A percentile compares a stretch with the other conserved stretches of the same genome.
Conservation (phyloP, 2,888 invertebrate species). For the Drosophila paramelanica region DNA sequence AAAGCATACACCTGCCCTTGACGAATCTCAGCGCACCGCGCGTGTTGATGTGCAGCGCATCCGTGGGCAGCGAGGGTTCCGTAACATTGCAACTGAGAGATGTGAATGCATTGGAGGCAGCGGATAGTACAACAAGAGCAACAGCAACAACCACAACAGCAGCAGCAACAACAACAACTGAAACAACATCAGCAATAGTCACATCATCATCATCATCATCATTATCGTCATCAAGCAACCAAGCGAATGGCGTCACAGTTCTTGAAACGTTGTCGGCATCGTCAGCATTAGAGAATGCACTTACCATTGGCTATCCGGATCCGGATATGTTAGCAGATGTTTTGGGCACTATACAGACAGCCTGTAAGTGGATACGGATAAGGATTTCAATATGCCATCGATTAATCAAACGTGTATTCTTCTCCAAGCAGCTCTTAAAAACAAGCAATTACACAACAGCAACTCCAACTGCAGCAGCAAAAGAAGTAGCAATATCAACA, state of each 20-base stretch:
- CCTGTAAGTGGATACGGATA: constrained; percentile 81
- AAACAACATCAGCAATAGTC: constrained; percentile 27
- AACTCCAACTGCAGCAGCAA: constrained; percentile 30
- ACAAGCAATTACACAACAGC: constrained; percentile 29
- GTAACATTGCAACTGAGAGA: constrained; percentile 85
- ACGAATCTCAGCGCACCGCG: constrained; percentile 82
- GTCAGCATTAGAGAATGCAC: constrained; percentile 86
- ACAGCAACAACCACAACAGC: constrained; percentile 27
- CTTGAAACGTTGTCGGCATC: constrained; percentile 52
- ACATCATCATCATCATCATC: not conserved
- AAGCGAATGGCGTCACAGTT: constrained; percentile 55
- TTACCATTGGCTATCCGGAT: constrained; percentile 90
- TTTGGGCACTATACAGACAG: constrained; percentile 88
- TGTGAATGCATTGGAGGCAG: constrained; percentile 74
- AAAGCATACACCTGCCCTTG: constrained; percentile 85
- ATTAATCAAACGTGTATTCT: not conserved
- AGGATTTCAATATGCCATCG: not conserved
- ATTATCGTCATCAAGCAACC: constrained; percentile 29
- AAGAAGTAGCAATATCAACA: constrained; percentile 16
- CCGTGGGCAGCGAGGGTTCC: constrained; percentile 85
- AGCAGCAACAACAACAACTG: constrained; percentile 18
- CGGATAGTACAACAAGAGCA: constrained; percentile 21
- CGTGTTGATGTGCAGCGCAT: constrained; percentile 85
- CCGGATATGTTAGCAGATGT: constrained; percentile 90
- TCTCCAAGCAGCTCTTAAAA: constrained; percentile 72